Evolutionary conservation across 2,797 vertebrate species (phyloP).

Genomic region (Capromys pilorides): DNA sequence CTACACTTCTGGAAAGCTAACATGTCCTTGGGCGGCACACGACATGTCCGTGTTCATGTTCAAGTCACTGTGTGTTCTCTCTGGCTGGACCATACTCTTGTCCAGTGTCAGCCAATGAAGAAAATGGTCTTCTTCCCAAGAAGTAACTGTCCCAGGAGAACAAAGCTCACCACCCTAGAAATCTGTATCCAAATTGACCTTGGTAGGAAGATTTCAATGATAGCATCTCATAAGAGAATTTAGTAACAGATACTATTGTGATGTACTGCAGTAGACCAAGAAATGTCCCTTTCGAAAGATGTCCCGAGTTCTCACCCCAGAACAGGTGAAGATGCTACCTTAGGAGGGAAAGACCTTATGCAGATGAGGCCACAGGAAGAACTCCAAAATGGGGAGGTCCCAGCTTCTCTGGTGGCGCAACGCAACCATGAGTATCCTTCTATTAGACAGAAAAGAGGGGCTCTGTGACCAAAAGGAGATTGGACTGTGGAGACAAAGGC

Average conservation of each 20-base stretch:
- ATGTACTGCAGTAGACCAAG: background rate
- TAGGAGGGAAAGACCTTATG: background rate
- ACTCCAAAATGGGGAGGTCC: background rate
- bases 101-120: background rate
- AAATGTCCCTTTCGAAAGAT: background rate
- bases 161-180: background rate
- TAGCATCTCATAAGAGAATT: background rate
- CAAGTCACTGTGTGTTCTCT: background rate
- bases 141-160: background rate
- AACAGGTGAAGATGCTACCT: background rate
- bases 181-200: background rate
- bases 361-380: background rate
- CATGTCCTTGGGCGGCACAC: background rate
- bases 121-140: background rate
- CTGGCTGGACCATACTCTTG: background rate
- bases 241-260: background rate
- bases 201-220: background rate
- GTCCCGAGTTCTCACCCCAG: background rate
- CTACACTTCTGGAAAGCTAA: background rate
- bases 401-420: fast-evolving
- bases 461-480: background rate
- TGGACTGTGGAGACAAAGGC: background rate
- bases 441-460: background rate
- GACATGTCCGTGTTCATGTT: background rate
- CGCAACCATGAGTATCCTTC: background rate